phyloP scores from a whole-genome alignment of 1,140 invertebrate genomes.

The Lethrus apterus region DNA sequence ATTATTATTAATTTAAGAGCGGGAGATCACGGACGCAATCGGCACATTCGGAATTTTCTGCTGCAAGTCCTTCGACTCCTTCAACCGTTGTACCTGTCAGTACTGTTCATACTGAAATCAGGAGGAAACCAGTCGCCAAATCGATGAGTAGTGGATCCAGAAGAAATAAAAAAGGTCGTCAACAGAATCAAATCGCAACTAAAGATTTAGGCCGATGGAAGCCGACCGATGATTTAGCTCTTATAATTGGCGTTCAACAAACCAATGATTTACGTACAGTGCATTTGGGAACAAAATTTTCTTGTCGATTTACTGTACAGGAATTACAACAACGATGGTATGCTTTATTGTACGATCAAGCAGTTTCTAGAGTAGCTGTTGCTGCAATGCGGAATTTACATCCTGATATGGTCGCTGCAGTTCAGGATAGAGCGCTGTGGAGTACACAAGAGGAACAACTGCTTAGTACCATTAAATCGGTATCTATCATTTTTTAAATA shows the following conservation, averaged over 20 bases:
- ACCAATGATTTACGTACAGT: constrained; percentile 82
- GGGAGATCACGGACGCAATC: constrained; percentile 40
- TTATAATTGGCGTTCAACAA: constrained; percentile 92
- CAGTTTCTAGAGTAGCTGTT: constrained; percentile 78
- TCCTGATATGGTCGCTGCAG: constrained; percentile 77
- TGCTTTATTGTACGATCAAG: constrained; percentile 85
- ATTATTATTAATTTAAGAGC: too few relatives aligned
- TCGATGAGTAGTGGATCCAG: constrained; percentile 23
- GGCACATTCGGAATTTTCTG: constrained; percentile 37
- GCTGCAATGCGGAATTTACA: constrained; percentile 90
- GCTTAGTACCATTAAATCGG: constrained; percentile 73
- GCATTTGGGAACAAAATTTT: constrained; percentile 90
- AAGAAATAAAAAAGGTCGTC: constrained; percentile 48
- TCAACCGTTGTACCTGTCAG: constrained; percentile 22
- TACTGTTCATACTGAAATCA: constrained; percentile 22
- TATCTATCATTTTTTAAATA: constrained; percentile 49
- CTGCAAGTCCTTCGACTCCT: constrained; percentile 17
- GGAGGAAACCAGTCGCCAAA: constrained; percentile 31
- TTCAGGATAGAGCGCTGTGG: constrained; percentile 85
- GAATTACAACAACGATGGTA: constrained; percentile 96
- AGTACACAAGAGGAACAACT: constrained; percentile 85
- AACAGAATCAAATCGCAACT: constrained; percentile 55
- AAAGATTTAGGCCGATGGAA: constrained; percentile 95
- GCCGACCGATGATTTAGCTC: constrained; percentile 88
- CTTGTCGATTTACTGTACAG: constrained; percentile 86